Evolutionary conservation across 1,140 invertebrate genomes (phyloP).

Genomic region (Eubasilissa regina): DNA sequence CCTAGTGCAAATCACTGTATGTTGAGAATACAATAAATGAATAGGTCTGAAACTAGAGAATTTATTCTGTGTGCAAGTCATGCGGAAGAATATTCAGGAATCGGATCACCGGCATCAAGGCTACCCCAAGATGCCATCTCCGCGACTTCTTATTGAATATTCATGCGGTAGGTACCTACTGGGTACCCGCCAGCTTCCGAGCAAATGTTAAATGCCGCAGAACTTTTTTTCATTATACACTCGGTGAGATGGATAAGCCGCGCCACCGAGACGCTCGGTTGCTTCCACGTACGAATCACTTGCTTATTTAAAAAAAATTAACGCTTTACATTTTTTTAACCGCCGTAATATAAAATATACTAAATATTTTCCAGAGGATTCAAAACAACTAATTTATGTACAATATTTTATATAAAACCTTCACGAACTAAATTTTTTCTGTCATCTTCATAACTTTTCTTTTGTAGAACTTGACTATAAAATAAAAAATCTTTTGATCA

Average conservation of each 20-base stretch:
- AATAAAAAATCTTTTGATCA: too few relatives aligned
- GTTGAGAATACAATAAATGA: too few relatives aligned
- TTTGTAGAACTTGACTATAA: too few relatives aligned
- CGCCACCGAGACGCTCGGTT: neutral
- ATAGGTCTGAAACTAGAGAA: too few relatives aligned
- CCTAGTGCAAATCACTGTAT: too few relatives aligned
- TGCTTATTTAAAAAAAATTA: neutral
- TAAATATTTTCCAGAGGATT: neutral
- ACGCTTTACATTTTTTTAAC: neutral
- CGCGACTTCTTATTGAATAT: conserved; percentile 30
- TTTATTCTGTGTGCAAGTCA: too few relatives aligned
- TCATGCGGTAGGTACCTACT: conserved; percentile 11
- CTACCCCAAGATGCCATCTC: conserved; percentile 19
- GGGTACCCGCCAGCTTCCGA: conserved; percentile 15
- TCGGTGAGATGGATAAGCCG: neutral
- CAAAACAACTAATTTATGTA: neutral
- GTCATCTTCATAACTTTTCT: too few relatives aligned
- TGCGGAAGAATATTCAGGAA: too few relatives aligned
- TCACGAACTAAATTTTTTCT: too few relatives aligned
- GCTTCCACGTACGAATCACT: neutral
- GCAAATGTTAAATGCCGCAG: conserved; percentile 43
- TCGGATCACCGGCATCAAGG: neutral
- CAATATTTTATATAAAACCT: neutral
- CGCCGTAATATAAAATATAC: neutral
- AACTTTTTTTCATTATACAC: conserved; percentile 37